These are phyloP conservation scores for Muntiacus reevesi DNA, from an alignment of 2,113 vertebrate genomes.

Conservation along the genomic window DNA sequence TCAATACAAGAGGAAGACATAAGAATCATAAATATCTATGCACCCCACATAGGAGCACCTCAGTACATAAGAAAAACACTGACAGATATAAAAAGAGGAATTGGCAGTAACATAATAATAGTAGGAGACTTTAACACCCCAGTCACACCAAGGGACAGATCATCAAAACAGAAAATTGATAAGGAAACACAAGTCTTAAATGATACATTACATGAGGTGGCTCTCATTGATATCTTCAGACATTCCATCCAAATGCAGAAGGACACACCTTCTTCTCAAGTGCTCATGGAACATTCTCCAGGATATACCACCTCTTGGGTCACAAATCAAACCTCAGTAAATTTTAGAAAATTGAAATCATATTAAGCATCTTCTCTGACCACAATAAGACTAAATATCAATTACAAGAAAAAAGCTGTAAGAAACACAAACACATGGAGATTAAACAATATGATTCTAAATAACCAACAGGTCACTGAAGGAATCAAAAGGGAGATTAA, in stretches of 20 bases:
- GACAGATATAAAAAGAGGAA: background rate
- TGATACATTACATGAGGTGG: background rate
- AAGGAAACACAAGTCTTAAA: background rate
- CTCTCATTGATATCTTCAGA: background rate
- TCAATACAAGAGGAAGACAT: background rate
- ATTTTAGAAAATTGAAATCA: background rate
- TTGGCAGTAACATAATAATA: background rate
- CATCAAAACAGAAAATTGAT: background rate
- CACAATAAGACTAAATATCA: background rate
- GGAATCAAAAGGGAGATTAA: background rate
- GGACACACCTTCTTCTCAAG: background rate
- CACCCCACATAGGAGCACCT: background rate
- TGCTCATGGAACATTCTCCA: background rate
- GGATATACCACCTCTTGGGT: background rate
- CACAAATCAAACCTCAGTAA: background rate
- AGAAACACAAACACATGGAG: background rate
- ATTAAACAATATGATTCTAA: background rate
- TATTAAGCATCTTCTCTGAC: background rate
- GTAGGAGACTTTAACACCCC: background rate
- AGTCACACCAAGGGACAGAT: background rate
- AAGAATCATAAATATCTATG: accelerated
- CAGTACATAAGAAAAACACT: background rate
- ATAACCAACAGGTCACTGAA: background rate
- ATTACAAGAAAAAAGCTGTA: background rate
- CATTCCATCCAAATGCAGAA: background rate